Base-by-base conservation (phyloP, 1,140 invertebrate species). In the Microplitis mediator region DNA sequence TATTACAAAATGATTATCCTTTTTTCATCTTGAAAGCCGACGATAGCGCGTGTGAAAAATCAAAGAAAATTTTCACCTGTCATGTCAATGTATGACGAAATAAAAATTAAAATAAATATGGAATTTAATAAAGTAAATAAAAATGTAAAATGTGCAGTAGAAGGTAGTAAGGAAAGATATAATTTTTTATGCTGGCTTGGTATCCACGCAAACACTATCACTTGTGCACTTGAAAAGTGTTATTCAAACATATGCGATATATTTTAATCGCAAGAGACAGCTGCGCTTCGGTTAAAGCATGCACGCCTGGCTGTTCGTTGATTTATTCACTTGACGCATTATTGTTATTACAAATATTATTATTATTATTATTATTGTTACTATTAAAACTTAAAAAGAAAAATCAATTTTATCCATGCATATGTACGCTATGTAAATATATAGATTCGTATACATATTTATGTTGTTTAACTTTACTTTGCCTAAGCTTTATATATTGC, bases 231-330 rank as follows among this genome's bases (percentile, higher is more conserved):
- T 45, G 5, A 45, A 14, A 50, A 64, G 62, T 45, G 62, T 8
- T 64, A 50, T 64, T 35, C 62, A 64, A 64, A 64, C 62, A 64
- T 64, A 50, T 36, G 34, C 32, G 62, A 50, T 64, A 23, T 23
- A 64, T 64, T 64, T 64, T 64, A 64, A 64, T 64, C 62, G 3
- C 36, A 50, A 39, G 36, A 50, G 62, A 64, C 62, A 64, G 62
- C 62, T 64, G 62, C 16, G 62, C 62, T 23, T 16, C 62, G 23
- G 45, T 64, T 64, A 3, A 35, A 64, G 36, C 62, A 64, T 50
- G 36, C 62, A 64, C 16, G 35, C 8, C 62, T 35, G 39, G 14
- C 35, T 23, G 23, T 50, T 23, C 62, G 62, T 35, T 35, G 62
- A 64, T 64, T 64, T 64, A 64, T 64, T 50, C 62, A 64, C 62